A percentile compares a stretch with the other conserved stretches of the same genome.
Evolutionary conservation across 2,113 vertebrate species (phyloP).

Genomic region (Scalopus aquaticus): DNA sequence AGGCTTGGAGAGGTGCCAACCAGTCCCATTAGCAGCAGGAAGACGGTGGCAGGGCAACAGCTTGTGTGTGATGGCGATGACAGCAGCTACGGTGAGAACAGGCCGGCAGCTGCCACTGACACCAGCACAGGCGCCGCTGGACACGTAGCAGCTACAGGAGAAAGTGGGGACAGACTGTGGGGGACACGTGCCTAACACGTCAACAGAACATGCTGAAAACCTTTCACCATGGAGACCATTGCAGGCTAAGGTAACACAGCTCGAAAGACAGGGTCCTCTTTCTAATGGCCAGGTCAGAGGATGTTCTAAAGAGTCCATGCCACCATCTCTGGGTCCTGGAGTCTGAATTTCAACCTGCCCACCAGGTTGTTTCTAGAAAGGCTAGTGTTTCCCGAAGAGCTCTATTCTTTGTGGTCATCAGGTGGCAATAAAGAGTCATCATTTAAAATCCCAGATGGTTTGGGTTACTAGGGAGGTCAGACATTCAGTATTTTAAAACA

Average conservation of each 20-base stretch:
- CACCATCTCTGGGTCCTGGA: neutral
- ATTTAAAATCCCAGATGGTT: neutral
- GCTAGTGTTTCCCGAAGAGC: neutral
- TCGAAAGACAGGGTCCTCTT: neutral
- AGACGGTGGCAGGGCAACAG: slow-evolving; percentile 42
- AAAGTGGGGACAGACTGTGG: neutral
- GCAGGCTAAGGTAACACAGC: neutral
- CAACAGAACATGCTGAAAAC: neutral
- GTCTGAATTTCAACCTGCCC: neutral
- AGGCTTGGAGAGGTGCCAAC: slow-evolving; percentile 51
- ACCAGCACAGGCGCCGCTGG: neutral
- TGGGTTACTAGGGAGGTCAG: neutral
- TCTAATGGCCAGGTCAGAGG: neutral
- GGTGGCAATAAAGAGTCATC: slow-evolving; percentile 47
- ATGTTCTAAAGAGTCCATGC: neutral
- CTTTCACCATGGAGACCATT: neutral
- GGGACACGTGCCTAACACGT: rapidly evolving
- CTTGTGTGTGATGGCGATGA: slow-evolving; percentile 56
- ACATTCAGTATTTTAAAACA: neutral
- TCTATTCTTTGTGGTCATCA: slow-evolving; percentile 3
- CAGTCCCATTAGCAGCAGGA: slow-evolving; percentile 42
- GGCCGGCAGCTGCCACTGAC: slow-evolving; percentile 43
- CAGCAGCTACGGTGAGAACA: slow-evolving; percentile 22
- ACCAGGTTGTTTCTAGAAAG: neutral
- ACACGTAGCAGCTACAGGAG: slow-evolving; percentile 25